Conservation (phyloP, 2,888 invertebrate genomes). For the Hybos culiciformis region DNA sequence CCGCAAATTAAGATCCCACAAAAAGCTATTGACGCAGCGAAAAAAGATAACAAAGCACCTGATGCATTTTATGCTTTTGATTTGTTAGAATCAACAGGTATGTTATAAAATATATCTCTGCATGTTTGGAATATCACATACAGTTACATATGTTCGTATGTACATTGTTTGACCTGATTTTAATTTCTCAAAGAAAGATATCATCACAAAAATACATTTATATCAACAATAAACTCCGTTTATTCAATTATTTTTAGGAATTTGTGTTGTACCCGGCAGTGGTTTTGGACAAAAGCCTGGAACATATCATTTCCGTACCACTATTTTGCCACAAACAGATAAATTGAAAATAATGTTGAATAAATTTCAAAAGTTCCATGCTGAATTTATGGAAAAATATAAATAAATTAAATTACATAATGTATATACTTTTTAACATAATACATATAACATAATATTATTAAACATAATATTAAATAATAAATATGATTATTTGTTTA, state of each 20-base stretch:
- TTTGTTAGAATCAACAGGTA: slow-evolving; percentile 72
- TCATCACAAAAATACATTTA: too few relatives aligned
- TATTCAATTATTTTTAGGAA: slow-evolving; percentile 44
- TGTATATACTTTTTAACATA: too few relatives aligned
- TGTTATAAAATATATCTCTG: too few relatives aligned
- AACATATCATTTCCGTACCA: slow-evolving; percentile 90
- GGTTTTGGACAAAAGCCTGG: slow-evolving; percentile 93
- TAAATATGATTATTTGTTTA: too few relatives aligned
- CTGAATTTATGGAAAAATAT: slow-evolving; percentile 62
- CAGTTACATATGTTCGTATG: too few relatives aligned
- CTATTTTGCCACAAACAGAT: slow-evolving; percentile 82
- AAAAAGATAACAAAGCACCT: slow-evolving; percentile 54
- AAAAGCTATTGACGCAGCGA: slow-evolving; percentile 74
- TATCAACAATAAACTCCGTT: too few relatives aligned
- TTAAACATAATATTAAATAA: too few relatives aligned
- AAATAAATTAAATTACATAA: too few relatives aligned
- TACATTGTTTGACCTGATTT: too few relatives aligned
- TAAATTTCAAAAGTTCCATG: slow-evolving; percentile 70
- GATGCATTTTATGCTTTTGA: slow-evolving; percentile 90
- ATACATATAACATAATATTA: too few relatives aligned
- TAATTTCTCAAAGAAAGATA: too few relatives aligned
- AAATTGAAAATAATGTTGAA: slow-evolving; percentile 70
- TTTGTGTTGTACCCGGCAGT: slow-evolving; percentile 87
- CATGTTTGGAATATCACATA: too few relatives aligned
- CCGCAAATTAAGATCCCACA: slow-evolving; percentile 70